Evolutionary conservation across 2,797 vertebrate species (phyloP).

Genomic region (Spea hammondii): DNA sequence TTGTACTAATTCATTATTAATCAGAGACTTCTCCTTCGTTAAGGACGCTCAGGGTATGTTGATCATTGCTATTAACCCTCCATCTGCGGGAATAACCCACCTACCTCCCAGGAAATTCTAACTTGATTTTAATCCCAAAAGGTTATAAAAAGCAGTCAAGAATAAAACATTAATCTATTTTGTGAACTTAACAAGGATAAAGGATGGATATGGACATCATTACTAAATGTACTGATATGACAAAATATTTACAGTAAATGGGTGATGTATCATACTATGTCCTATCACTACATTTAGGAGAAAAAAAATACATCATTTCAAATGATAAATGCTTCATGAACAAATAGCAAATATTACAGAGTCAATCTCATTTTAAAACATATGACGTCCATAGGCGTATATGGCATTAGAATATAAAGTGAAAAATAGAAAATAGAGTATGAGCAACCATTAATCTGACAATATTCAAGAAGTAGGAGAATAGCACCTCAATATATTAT

Average conservation of each 20-base stretch:
- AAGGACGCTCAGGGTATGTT: conserved; percentile 44
- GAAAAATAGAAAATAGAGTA: not conserved
- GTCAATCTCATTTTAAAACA: not conserved
- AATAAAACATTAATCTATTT: conserved; percentile 19
- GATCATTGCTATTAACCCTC: conserved; percentile 39
- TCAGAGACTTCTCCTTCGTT: conserved; percentile 55
- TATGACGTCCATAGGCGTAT: not conserved
- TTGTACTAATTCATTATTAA: conserved; percentile 68
- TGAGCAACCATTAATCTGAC: conserved; percentile 3
- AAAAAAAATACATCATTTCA: not conserved
- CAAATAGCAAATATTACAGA: not conserved
- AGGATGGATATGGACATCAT: not conserved
- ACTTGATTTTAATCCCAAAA: not conserved
- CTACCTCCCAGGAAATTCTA: conserved; percentile 15
- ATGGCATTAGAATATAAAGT: not conserved
- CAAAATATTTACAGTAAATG: not conserved
- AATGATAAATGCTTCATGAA: not conserved
- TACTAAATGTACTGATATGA: too few relatives aligned
- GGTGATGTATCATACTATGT: not conserved
- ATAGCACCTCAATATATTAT: conserved; percentile 4
- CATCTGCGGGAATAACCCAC: not conserved
- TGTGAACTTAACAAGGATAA: not conserved
- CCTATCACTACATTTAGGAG: not conserved
- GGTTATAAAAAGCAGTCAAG: conserved; percentile 6
- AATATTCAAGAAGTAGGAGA: not conserved